A percentile compares a stretch with the other conserved stretches of the same genome.
phyloP scores from a whole-genome alignment of 2,113 vertebrate genomes.

The Pterophyllum scalare region DNA sequence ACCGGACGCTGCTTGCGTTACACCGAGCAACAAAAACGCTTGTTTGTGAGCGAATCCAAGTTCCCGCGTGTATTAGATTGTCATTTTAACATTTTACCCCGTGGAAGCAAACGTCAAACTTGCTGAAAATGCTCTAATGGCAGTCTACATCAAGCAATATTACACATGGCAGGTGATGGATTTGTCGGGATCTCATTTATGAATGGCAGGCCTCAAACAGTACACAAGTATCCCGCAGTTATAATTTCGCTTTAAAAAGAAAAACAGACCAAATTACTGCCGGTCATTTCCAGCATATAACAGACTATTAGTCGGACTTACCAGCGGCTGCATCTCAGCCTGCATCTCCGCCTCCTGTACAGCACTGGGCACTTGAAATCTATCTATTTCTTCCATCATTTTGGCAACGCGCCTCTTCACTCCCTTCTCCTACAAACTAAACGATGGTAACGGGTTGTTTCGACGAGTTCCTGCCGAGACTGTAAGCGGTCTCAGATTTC shows the following conservation, averaged over 20 bases:
- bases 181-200: not conserved
- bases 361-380: constrained; percentile 94
- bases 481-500: constrained; percentile 33
- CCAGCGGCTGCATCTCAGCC: constrained; percentile 95
- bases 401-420: constrained; percentile 75
- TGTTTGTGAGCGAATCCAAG: not conserved
- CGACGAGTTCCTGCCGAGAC: constrained; percentile 3
- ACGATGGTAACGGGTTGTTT: not conserved
- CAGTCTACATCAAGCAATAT: not conserved
- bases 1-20: constrained; percentile 39
- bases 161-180: constrained; percentile 44
- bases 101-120: not conserved
- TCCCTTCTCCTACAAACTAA: not conserved
- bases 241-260: not conserved
- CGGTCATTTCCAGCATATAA: not conserved
- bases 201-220: constrained; percentile 19
- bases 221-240: not conserved
- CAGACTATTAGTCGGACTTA: constrained; percentile 70
- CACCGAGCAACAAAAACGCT: not conserved
- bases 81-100: not conserved
- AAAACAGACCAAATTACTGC: not conserved
- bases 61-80: too few relatives aligned
- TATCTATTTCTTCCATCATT: constrained; percentile 98
- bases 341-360: constrained; percentile 81
- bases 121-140: not conserved